A percentile compares a stretch with the other conserved stretches of the same genome.
phyloP scores from a whole-genome alignment of 2,113 vertebrate genomes.

The Sphyrna mokarran region DNA sequence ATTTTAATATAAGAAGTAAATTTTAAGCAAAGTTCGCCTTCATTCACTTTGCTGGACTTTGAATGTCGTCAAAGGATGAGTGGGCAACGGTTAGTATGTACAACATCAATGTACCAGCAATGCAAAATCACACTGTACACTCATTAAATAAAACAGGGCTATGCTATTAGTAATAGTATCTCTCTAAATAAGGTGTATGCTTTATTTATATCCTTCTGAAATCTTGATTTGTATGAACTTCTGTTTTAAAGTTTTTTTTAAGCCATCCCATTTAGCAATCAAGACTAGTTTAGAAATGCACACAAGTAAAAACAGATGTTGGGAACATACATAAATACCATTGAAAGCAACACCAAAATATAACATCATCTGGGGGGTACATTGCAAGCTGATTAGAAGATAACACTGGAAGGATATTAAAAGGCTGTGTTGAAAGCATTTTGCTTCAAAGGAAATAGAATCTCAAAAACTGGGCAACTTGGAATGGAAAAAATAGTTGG shows the following conservation, averaged over 20 bases:
- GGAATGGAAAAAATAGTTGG: constrained; percentile 23
- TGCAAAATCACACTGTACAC: not conserved
- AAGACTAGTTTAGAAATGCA: not conserved
- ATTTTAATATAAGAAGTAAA: not conserved
- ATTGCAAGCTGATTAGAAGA: not conserved
- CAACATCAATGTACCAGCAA: not conserved
- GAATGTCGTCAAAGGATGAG: not conserved
- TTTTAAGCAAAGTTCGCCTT: not conserved
- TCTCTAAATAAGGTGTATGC: not conserved
- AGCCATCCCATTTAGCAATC: constrained; percentile 20
- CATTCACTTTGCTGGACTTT: not conserved
- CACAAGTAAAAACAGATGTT: constrained; percentile 35
- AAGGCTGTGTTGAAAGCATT: not conserved
- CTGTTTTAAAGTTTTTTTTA: not conserved
- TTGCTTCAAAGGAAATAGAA: constrained; percentile 31
- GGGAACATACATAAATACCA: constrained; percentile 18
- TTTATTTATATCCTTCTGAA: not conserved
- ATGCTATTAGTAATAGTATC: not conserved
- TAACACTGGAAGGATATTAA: constrained; percentile 14
- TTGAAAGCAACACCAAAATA: constrained; percentile 27
- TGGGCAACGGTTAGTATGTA: not conserved
- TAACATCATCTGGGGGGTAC: constrained; percentile 29
- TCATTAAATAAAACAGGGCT: not conserved
- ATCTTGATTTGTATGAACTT: constrained; percentile 27
- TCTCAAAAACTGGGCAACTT: constrained; percentile 14